Evolutionary conservation across 1,140 invertebrate genomes (phyloP).

Genomic region (Drusus annulatus): DNA sequence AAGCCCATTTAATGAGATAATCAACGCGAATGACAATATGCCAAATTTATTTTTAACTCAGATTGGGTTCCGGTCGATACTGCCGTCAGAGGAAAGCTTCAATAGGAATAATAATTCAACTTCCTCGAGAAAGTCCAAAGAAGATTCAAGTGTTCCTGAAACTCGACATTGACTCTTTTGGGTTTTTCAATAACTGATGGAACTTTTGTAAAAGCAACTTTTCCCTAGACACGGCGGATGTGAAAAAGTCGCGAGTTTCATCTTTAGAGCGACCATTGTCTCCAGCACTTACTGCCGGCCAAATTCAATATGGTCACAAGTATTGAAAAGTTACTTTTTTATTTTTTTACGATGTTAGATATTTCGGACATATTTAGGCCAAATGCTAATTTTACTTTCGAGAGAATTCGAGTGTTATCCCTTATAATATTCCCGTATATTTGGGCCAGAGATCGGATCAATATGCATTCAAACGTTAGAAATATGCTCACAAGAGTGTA

Average conservation of each 20-base stretch:
- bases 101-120: not conserved
- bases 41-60: not conserved
- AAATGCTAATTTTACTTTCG: not conserved
- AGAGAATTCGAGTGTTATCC: not conserved
- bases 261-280: slow-evolving; percentile 7
- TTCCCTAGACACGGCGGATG: not conserved
- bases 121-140: not conserved
- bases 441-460: not conserved
- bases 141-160: slow-evolving; percentile 10
- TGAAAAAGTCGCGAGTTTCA: not conserved
- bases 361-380: not conserved
- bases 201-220: slow-evolving; percentile 23
- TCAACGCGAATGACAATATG: not conserved
- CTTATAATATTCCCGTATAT: not conserved
- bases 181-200: slow-evolving; percentile 33
- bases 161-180: slow-evolving; percentile 28
- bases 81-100: not conserved
- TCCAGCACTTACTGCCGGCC: not conserved
- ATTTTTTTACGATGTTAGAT: not conserved
- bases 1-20: not conserved
- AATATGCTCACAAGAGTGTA: no score
- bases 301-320: not conserved
- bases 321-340: no score
- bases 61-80: not conserved
- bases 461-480: no score